Conservation (phyloP, 2,113 vertebrate species). For the Anoura caudifer region DNA sequence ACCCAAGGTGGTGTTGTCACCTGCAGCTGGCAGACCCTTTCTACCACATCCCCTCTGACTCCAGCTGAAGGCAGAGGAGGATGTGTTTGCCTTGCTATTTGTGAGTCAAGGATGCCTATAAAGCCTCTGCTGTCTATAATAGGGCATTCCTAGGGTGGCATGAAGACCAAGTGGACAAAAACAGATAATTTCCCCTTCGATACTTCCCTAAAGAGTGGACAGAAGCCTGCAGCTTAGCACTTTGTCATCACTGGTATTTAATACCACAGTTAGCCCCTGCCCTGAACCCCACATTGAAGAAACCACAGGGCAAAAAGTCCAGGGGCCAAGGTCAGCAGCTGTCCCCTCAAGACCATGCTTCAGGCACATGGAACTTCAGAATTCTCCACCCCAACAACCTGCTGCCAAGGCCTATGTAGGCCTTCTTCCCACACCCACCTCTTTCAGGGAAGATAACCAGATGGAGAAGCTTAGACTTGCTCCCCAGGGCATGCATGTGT, state of each 20-base stretch:
- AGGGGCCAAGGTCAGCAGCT: background rate
- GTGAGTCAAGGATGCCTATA: background rate
- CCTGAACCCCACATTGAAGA: background rate
- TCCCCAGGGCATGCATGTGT: background rate
- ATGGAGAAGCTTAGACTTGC: background rate
- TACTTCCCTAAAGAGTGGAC: background rate
- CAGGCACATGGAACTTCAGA: background rate
- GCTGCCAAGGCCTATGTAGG: background rate
- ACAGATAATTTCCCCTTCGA: background rate
- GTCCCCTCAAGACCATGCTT: background rate
- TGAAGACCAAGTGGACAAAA: background rate
- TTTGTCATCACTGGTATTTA: background rate
- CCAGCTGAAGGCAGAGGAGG: background rate
- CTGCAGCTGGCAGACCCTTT: background rate
- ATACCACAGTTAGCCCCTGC: background rate
- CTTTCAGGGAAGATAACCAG: background rate
- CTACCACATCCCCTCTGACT: accelerated
- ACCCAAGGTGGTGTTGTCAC: accelerated
- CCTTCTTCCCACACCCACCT: background rate
- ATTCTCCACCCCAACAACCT: background rate
- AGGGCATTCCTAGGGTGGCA: background rate
- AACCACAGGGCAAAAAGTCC: background rate
- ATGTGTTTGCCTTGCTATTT: background rate
- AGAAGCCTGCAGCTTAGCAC: background rate
- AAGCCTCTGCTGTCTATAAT: background rate